Conservation (phyloP, 1,140 invertebrate species). For the Atta colombica region DNA sequence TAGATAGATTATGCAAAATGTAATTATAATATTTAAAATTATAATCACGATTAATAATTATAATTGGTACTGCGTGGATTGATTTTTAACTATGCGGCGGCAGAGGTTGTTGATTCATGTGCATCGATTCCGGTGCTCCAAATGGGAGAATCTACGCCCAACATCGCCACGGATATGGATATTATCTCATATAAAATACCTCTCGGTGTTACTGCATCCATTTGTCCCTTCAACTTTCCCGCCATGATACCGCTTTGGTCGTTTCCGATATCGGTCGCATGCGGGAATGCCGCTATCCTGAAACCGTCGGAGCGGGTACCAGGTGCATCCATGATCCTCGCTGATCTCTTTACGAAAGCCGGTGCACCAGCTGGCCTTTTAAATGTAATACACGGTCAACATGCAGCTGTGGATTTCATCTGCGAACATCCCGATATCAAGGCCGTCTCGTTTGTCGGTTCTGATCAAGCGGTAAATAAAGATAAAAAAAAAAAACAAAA, state of each 20-base stretch:
- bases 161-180: slow-evolving; percentile 98
- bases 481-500: neutral
- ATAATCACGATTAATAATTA: neutral
- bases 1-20: neutral
- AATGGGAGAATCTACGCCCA: slow-evolving; percentile 96
- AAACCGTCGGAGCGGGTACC: slow-evolving; percentile 99
- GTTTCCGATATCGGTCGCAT: slow-evolving; percentile 97
- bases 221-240: slow-evolving; percentile 98
- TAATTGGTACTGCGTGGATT: neutral
- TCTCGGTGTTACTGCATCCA: slow-evolving; percentile 94
- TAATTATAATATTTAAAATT: slow-evolving; percentile 1
- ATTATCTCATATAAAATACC: slow-evolving; percentile 96
- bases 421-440: slow-evolving; percentile 98
- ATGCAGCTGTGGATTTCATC: slow-evolving; percentile 98
- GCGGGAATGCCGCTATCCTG: slow-evolving; percentile 93
- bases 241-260: slow-evolving; percentile 99
- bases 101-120: slow-evolving; percentile 98
- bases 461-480: slow-evolving; percentile 93
- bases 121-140: slow-evolving; percentile 96
- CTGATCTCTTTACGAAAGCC: slow-evolving; percentile 95
- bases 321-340: slow-evolving; percentile 97
- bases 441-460: slow-evolving; percentile 99
- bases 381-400: slow-evolving; percentile 98
- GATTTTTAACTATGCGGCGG: slow-evolving; percentile 18
- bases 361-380: slow-evolving; percentile 97